Evolutionary conservation across 2,888 invertebrate species (phyloP).

Genomic region (Cataglyphis altisquamis): DNA sequence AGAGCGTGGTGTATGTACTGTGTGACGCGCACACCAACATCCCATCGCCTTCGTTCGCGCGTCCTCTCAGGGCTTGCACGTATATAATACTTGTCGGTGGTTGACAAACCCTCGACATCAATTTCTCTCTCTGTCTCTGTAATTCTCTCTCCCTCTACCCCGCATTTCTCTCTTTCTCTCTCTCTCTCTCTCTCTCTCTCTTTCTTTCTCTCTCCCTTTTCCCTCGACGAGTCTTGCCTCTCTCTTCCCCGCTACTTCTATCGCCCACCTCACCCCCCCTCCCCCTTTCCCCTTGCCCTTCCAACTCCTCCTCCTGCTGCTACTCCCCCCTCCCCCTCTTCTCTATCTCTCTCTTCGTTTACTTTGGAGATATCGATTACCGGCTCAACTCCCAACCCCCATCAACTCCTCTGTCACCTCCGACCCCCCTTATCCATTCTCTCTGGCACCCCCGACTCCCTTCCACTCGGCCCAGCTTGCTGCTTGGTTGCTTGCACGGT

Average conservation of each 20-base stretch:
- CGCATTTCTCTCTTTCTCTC: conserved; percentile 58
- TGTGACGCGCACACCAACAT: conserved; percentile 64
- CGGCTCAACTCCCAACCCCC: conserved; percentile 83
- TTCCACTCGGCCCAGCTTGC: conserved; percentile 77
- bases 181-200: conserved; percentile 64
- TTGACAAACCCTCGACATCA: conserved; percentile 85
- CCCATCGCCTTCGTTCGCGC: conserved; percentile 27
- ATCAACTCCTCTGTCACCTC: conserved; percentile 75
- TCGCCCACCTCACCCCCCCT: conserved; percentile 46
- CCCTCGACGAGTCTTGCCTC: conserved; percentile 47
- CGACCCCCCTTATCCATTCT: conserved; percentile 70
- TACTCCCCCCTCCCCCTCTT: conserved; percentile 62
- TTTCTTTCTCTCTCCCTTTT: conserved; percentile 48
- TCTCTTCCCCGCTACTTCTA: conserved; percentile 56
- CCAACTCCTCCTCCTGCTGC: conserved; percentile 59
- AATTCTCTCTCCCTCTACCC: conserved; percentile 60
- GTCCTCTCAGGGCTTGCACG: conserved; percentile 66
- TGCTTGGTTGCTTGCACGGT: conserved; percentile 81
- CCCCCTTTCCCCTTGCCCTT: background rate
- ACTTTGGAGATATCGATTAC: conserved; percentile 86
- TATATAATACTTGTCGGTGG: conserved; percentile 82
- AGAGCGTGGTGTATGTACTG: conserved; percentile 60
- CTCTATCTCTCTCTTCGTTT: conserved; percentile 82
- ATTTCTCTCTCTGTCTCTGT: conserved; percentile 79
- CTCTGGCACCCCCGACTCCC: conserved; percentile 68